Evolutionary conservation across 1,140 invertebrate genomes (phyloP), one percentile per base, ranked within the genome.

Genomic region (Danaus melanippus): DNA sequence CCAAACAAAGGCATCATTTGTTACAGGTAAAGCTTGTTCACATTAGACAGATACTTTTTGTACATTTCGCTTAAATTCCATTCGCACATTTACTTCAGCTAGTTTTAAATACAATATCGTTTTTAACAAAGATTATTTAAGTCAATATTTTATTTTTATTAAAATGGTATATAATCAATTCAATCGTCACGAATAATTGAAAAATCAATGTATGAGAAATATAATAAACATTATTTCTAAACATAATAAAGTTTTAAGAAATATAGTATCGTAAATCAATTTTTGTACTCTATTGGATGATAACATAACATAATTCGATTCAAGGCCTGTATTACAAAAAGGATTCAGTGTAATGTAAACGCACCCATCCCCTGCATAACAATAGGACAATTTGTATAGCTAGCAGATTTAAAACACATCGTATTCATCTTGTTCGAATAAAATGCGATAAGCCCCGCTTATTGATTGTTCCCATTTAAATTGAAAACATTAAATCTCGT

Each of bases 391-490:
- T 79, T 79, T 79, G 69, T 79, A 74, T 61, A 62, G 58, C 63
- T 65, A 70, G 76, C 72, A 79, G 71, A 80, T 79, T 84, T 75
- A 79, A 81, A 82, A 80, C 69, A 79, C 73, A 71, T 74, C 60
- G 55, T 67, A 74, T 81, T 74, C 69, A 74, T 84, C 77, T 76
- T 72, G 67, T 77, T 69, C 71, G 71, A 74, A 73, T 74, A 80
- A 81, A 79, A 82, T 70, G 73, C 74, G 77, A 80, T 77, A 80
- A 82, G 70, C 76, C 69, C 61, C 64, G 67, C 69, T 78, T 80
- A 82, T 82, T 81, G 79, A 81, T 84, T 76, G 78, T 80, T 67
- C 64, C 77, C 67, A 81, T 84, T 84, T 80, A 78, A 82, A 84
- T 79, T 80, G 76, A 78, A 77, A 76, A 71, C 69, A 66, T 64